Evolutionary conservation across 2,113 vertebrate species (phyloP), one percentile per base, ranked within the genome.

Genomic region (Pseudorasbora parva): DNA sequence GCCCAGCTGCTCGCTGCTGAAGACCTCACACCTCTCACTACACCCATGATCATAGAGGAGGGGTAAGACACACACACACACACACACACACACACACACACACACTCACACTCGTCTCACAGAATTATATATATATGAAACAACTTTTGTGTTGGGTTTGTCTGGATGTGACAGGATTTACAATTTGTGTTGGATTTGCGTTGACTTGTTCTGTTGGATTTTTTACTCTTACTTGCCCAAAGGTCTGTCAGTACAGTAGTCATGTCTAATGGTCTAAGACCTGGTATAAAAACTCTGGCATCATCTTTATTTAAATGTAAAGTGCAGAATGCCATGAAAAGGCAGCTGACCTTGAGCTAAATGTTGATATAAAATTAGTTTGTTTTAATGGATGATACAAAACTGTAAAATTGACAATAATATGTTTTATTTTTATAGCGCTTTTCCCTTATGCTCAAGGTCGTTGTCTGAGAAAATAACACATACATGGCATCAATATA

Each of bases 21-120:
- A 85, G 97, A 98, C 88, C 91, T 98, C 94, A 94, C 97, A 73
- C 97, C 97, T 0, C 89, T 99, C 5, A 89, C 93, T 84, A 99
- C 98, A 0, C 98, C 98, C 0, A 99, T 99, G 98, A 94, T 99
- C 82, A 97, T 99, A 7, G 97, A 99, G 90, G 97, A 98, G 5
- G 98, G 97, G 98, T 99, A 81, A 51, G 62, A 88, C 94, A 96
- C 86, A 0, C 1, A 33, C 45, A 12, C 45, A 10, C 43, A 43
- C 8, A 43, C 43, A 43, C 41, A 43, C 2, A 45, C 94, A 96
- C 86, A 0, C 1, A 96, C 86, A 0, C 1, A 49, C 45, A 47
- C 45, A 88, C 94, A 96, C n/a, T n/a, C 86, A 0, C 1, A 49
- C 45, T 8, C 45, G 5, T 49, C 47, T 49, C 64, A 41, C 25